A percentile compares a stretch with the other conserved stretches of the same genome.
phyloP scores from a whole-genome alignment of 1,140 invertebrate species.

The Meloidogyne chitwoodi region DNA sequence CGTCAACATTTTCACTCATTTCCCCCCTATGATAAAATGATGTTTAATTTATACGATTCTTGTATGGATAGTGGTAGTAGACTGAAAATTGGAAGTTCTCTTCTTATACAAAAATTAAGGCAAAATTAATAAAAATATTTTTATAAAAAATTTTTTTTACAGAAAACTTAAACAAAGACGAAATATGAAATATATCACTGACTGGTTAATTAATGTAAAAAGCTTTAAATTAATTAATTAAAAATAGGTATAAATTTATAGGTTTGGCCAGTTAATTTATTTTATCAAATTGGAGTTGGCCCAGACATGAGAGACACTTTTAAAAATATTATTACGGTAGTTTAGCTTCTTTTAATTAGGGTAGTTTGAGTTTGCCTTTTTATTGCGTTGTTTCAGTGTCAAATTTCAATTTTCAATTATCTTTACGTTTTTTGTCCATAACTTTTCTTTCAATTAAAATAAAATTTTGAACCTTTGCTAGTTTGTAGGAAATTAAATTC shows the following conservation, averaged over 20 bases:
- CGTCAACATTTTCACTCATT: conserved; percentile 17
- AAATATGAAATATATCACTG: background rate
- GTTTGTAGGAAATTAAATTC: no score
- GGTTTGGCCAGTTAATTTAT: conserved; percentile 25
- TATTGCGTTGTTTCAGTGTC: background rate
- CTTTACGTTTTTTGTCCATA: no score
- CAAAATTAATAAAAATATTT: background rate
- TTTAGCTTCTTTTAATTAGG: background rate
- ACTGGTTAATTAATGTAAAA: background rate
- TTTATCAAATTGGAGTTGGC: conserved; percentile 21
- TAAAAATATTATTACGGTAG: conserved; percentile 23
- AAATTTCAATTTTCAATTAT: no score
- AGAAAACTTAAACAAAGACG: background rate
- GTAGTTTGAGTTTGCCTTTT: background rate
- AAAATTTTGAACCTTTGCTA: no score
- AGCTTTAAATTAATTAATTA: background rate
- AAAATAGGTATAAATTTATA: background rate
- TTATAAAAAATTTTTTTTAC: background rate
- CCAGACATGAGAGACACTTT: conserved; percentile 22
- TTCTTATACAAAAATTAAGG: background rate
- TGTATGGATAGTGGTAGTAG: conserved; percentile 18
- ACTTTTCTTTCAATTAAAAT: no score
- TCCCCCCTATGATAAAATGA: conserved; percentile 24
- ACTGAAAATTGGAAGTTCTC: conserved; percentile 1
- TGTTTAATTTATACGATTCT: conserved; percentile 24